Percentiles rank a stretch among this genome's conserved stretches.
Evolutionary conservation across 2,113 vertebrate genomes (phyloP).

Genomic region (Alligator mississippiensis): DNA sequence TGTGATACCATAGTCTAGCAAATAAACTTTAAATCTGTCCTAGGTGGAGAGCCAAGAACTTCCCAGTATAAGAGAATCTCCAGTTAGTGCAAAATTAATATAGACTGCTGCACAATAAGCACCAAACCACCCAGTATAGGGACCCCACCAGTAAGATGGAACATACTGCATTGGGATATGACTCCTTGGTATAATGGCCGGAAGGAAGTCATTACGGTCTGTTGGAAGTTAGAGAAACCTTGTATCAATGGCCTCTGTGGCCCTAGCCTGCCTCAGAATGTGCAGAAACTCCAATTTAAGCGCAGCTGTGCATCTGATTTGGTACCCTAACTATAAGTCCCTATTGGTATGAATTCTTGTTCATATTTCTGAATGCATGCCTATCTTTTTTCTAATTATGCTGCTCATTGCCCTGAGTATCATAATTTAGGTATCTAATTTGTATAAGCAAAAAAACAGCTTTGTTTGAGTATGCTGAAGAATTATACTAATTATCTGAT

Average conservation of each 20-base stretch:
- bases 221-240: fast-evolving
- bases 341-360: not conserved
- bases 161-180: not conserved
- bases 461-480: not conserved
- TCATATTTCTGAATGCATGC: not conserved
- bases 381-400: not conserved
- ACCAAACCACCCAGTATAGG: not conserved
- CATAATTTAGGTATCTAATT: not conserved
- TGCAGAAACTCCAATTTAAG: not conserved
- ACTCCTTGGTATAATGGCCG: fast-evolving
- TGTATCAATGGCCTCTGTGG: not conserved
- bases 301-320: not conserved
- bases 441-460: not conserved
- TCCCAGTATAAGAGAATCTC: not conserved
- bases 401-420: not conserved
- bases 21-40: not conserved
- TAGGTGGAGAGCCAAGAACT: not conserved
- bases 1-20: not conserved
- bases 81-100: not conserved
- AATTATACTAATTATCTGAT: not conserved
- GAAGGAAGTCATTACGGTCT: not conserved
- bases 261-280: not conserved
- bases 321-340: not conserved
- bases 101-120: not conserved
- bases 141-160: not conserved